Conservation (phyloP, 2,797 vertebrate genomes). For the Hapalemur alaotrensis region DNA sequence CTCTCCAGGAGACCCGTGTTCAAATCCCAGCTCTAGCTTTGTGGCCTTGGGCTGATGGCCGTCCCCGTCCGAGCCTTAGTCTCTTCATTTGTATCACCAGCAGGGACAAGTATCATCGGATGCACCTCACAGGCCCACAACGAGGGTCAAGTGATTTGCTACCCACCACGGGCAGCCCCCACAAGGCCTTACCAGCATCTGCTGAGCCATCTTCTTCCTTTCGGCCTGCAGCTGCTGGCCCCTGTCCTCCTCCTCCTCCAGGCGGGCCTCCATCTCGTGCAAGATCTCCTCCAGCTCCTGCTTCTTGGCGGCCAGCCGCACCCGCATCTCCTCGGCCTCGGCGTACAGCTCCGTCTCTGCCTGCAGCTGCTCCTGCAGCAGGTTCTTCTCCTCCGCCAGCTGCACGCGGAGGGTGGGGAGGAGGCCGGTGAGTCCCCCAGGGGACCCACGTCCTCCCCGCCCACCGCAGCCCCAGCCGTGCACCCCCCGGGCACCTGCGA, state of each 20-base stretch:
- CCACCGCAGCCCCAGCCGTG: fast-evolving
- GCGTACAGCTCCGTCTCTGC: conserved; percentile 96
- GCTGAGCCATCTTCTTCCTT: conserved; percentile 97
- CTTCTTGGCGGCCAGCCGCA: conserved; percentile 94
- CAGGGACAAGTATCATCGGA: fast-evolving
- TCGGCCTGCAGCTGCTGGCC: conserved; percentile 92
- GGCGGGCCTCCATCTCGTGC: conserved; percentile 96
- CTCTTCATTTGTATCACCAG: too few relatives aligned
- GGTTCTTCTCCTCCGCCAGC: conserved; percentile 93
- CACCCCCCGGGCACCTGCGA: conserved; percentile 84
- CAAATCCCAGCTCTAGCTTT: neutral
- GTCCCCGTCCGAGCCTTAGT: neutral
- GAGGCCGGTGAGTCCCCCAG: fast-evolving
- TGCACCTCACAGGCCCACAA: neutral
- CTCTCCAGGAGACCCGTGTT: neutral
- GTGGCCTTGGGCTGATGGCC: neutral
- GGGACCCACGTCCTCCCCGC: fast-evolving
- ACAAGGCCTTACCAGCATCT: conserved; percentile 91
- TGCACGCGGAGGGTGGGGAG: conserved; percentile 20
- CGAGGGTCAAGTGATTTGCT: fast-evolving
- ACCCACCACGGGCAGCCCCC: neutral
- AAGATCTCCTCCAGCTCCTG: conserved; percentile 98
- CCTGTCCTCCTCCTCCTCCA: conserved; percentile 97
- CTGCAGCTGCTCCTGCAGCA: conserved; percentile 96
- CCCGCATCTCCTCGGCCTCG: conserved; percentile 97